Conservation (phyloP, 2,888 invertebrate species). For the Leptodirus hochenwartii region DNA sequence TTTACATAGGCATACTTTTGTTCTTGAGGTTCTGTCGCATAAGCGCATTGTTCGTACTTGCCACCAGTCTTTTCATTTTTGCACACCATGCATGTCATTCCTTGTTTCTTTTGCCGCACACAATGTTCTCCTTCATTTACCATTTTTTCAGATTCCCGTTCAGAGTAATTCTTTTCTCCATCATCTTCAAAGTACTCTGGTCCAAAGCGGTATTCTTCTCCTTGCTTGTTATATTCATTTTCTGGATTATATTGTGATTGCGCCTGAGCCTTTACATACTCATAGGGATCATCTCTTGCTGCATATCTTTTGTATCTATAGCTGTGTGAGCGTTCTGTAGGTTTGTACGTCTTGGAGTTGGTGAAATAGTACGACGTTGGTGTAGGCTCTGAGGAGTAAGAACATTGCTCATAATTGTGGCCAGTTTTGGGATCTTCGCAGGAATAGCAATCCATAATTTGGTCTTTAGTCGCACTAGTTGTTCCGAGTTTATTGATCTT, state of each 20-base stretch:
- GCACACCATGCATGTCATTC: slow-evolving; percentile 54
- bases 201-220: slow-evolving; percentile 27
- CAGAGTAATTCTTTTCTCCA: slow-evolving; percentile 39
- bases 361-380: slow-evolving; percentile 25
- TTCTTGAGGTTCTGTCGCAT: slow-evolving; percentile 52
- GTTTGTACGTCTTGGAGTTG: slow-evolving; percentile 20
- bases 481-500: slow-evolving; percentile 35
- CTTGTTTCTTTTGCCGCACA: slow-evolving; percentile 40
- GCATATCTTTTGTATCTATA: slow-evolving; percentile 24
- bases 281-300: slow-evolving; percentile 32
- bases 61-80: slow-evolving; percentile 56
- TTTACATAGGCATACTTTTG: slow-evolving; percentile 49
- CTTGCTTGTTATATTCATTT: slow-evolving; percentile 23
- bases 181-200: slow-evolving; percentile 35
- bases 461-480: slow-evolving; percentile 16
- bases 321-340: slow-evolving; percentile 13
- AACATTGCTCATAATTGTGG: slow-evolving; percentile 37
- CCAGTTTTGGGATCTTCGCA: slow-evolving; percentile 34
- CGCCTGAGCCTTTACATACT: slow-evolving; percentile 28
- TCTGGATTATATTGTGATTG: slow-evolving; percentile 25
- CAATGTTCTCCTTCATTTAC: slow-evolving; percentile 42
- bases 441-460: slow-evolving; percentile 32
- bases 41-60: slow-evolving; percentile 63
- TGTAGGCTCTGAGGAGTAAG: slow-evolving; percentile 32
- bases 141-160: slow-evolving; percentile 40